These are phyloP conservation scores for Asbolus verrucosus DNA, from an alignment of 1,140 invertebrate species.

Conservation along the genomic window DNA sequence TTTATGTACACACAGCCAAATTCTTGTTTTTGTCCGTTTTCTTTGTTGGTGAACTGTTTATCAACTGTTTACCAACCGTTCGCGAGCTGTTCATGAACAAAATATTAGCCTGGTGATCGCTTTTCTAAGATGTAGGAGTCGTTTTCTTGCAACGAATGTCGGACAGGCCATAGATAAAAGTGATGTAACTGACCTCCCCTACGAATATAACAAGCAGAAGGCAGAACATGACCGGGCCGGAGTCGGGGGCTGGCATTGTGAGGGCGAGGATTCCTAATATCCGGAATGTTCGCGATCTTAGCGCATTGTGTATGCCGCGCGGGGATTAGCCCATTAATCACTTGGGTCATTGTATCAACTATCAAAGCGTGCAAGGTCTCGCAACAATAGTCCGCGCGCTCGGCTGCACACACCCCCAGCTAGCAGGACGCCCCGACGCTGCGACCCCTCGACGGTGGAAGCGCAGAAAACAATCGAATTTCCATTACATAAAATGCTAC, in stretches of 20 bases:
- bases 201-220: slow-evolving; percentile 19
- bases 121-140: too few species aligned
- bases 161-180: too few species aligned
- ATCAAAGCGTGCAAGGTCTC: slow-evolving; percentile 66
- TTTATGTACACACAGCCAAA: too few species aligned
- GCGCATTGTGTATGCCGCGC: slow-evolving; percentile 64
- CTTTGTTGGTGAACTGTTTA: too few species aligned
- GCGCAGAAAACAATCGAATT: slow-evolving; percentile 50
- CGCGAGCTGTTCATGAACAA: too few species aligned
- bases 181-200: slow-evolving; percentile 40
- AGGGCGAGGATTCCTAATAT: slow-evolving; percentile 64
- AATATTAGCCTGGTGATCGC: too few species aligned
- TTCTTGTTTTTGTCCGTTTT: too few species aligned
- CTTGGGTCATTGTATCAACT: slow-evolving; percentile 66
- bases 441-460: slow-evolving; percentile 44
- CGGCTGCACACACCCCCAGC: slow-evolving; percentile 59
- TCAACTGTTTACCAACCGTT: too few species aligned
- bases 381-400: slow-evolving; percentile 65
- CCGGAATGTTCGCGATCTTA: slow-evolving; percentile 65
- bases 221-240: slow-evolving; percentile 6
- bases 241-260: slow-evolving; percentile 43
- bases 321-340: slow-evolving; percentile 66
- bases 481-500: slow-evolving; percentile 45
- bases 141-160: too few species aligned
- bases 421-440: slow-evolving; percentile 16